Conservation (phyloP, 2,113 vertebrate species). For the Pitta sordida region DNA sequence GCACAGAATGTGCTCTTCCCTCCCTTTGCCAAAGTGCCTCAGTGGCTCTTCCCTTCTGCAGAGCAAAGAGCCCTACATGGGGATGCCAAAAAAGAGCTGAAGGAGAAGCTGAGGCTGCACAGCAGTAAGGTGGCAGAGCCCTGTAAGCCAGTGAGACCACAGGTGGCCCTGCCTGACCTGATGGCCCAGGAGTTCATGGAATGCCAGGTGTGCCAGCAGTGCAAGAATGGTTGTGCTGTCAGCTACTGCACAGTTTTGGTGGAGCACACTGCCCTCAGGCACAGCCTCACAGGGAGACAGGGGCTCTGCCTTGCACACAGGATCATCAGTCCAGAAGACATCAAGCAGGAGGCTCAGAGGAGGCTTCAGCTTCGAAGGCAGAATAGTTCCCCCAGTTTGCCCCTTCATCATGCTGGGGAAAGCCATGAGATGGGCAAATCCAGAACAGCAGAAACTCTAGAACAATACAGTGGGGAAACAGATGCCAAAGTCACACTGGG, state of each 20-base stretch:
- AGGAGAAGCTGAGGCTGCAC: constrained; percentile 83
- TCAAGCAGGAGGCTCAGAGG: constrained; percentile 82
- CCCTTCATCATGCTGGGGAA: constrained; percentile 51
- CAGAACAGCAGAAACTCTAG: constrained; percentile 70
- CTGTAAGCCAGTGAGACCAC: constrained; percentile 76
- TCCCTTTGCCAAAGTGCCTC: constrained; percentile 72
- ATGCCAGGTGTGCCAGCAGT: constrained; percentile 12
- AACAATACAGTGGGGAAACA: not conserved
- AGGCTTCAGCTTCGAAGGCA: constrained; percentile 81
- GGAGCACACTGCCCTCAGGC: not conserved
- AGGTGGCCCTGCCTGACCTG: constrained; percentile 37
- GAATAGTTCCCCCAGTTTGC: constrained; percentile 81
- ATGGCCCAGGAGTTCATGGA: constrained; percentile 17
- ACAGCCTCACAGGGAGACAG: not conserved
- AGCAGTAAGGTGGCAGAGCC: constrained; percentile 76
- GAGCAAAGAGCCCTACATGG: constrained; percentile 70
- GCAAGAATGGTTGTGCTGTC: constrained; percentile 13
- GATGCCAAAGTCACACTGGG: not conserved
- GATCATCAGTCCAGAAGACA: constrained; percentile 78
- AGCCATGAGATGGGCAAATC: constrained; percentile 66
- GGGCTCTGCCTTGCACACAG: constrained; percentile 48
- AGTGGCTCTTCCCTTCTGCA: constrained; percentile 74
- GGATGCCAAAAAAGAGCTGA: constrained; percentile 75
- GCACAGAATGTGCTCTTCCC: constrained; percentile 71
- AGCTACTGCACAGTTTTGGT: constrained; percentile 4